Evolutionary conservation across 35 echinoderm and acorn worm species (phyloP), one percentile per base, ranked within the genome.

Genomic region (Lytechinus variegatus): DNA sequence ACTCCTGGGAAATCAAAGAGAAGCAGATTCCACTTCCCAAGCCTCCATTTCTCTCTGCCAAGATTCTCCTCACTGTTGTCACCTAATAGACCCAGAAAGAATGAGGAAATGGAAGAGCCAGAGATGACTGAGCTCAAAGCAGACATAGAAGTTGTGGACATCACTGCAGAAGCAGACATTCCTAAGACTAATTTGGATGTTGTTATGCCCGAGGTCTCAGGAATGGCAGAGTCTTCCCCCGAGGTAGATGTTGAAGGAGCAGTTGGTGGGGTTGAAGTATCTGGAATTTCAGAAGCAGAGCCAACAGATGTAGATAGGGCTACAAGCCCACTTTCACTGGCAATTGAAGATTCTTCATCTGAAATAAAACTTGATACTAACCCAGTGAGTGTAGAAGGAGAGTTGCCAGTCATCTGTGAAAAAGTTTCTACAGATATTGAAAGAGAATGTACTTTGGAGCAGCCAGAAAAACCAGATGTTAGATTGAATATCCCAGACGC

Each of bases 101-200:
- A 12, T 55, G 88, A 13, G 88, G 92, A 93, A 93, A n/a, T 93
- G 14, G 29, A 33, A 57, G 92, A 93, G 54, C 92, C 92, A 54
- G 92, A 93, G 54, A 93, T 93, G 92, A 93, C 92, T 53, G 92
- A 93, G 53, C 54, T 5, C 29, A 93, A 93, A 57, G 54, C 92
- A 57, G 55, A 57, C 3, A 19, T 57, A 16, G 53, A 93, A 28
- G 28, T 57, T 19, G 21, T 55, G 13, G 92, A 57, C 53, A 12
- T 93, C 92, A 93, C 92, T 56, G 92, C 52, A 55, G 92, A 93
- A 93, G 92, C 55, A 55, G 92, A 93, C 54, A 93, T 93, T 10
- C 92, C 92, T 57, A 93, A 93, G 53, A 93, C 92, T 3, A 93
- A 93, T 93, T 54, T 93, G 52, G 92, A 93, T 93, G 92, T 93